Evolutionary conservation across 2,113 vertebrate genomes (phyloP).

Genomic region (Axis porcinus): DNA sequence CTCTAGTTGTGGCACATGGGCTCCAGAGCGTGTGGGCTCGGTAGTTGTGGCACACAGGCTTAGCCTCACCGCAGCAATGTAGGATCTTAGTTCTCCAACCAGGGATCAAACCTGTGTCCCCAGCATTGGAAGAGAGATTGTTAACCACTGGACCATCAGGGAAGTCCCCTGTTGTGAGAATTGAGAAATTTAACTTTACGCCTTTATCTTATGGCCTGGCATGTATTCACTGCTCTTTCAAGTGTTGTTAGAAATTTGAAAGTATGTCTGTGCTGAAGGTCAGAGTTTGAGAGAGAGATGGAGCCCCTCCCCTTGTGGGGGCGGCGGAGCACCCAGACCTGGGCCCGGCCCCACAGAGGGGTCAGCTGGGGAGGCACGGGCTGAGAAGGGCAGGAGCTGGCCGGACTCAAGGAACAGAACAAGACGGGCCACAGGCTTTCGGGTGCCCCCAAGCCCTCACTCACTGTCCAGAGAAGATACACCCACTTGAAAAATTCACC

Average conservation of each 20-base stretch:
- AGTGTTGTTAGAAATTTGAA: not conserved
- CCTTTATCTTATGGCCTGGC: not conserved
- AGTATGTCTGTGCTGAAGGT: not conserved
- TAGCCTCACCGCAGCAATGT: not conserved
- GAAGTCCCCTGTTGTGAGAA: not conserved
- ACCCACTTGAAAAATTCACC: not conserved
- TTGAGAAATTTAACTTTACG: not conserved
- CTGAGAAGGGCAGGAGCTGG: not conserved
- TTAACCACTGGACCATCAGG: not conserved
- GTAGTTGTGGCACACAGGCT: not conserved
- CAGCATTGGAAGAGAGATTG: not conserved
- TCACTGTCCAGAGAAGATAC: not conserved
- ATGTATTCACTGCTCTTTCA: not conserved
- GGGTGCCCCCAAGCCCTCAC: not conserved
- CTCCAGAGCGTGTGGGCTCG: not conserved
- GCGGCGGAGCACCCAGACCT: not conserved
- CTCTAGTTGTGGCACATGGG: not conserved
- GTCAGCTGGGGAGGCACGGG: not conserved
- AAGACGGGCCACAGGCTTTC: not conserved
- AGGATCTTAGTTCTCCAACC: not conserved
- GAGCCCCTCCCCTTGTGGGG: rapidly evolving
- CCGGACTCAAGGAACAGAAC: not conserved
- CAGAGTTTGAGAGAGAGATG: not conserved
- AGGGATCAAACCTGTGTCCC: not conserved
- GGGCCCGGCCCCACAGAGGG: not conserved